Base-by-base conservation (phyloP, 2,888 invertebrate species). In the Noctua pronuba region DNA sequence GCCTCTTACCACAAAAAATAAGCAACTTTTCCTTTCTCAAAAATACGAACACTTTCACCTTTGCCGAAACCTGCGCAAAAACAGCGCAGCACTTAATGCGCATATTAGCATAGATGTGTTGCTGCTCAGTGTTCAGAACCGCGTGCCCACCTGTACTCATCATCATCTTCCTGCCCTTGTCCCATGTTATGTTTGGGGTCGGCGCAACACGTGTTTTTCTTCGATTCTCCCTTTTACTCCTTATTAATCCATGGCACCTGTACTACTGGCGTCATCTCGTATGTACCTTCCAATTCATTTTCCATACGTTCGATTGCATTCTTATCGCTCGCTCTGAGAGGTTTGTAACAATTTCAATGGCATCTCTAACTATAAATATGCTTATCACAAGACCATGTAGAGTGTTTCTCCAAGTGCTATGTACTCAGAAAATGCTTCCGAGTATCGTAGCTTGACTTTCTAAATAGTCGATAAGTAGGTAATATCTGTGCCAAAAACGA, bases 11-110 rank as follows among this genome's bases (percentile, higher is more conserved):
- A 94, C 94, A 95, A 95, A 96, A 96, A 95, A 95, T 94, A 93
- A 94, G 93, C 94, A 94, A 95, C 96, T 95, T 96, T 96, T 96
- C 94, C 96, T 96, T 96, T 96, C 96, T 95, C 94, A 95, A 96
- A 95, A 95, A 93, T 92, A 92, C 92, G 93, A 94, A 92, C 94
- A 96, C 96, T 96, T 96, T 96, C 96, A 94, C 96, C 95, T 91
- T 89, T 90, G 92, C 94, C 94, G 93, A 95, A 95, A 94, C 93
- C 90, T 89, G 90, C 93, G 92, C 94, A 93, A 94, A 93, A 94
- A 92, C 91, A 90, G 86, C 84, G 76, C 88, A 75, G 84, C 84
- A 84, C 77, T 88, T 85, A 89, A 86, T 84, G 89, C 88, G 88
- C 90, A 89, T 71, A 78, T 90, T 90, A 90, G 81, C 90, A 90